Evolutionary conservation across 2,113 vertebrate species (phyloP).

Genomic region (Pampusana beccarii): DNA sequence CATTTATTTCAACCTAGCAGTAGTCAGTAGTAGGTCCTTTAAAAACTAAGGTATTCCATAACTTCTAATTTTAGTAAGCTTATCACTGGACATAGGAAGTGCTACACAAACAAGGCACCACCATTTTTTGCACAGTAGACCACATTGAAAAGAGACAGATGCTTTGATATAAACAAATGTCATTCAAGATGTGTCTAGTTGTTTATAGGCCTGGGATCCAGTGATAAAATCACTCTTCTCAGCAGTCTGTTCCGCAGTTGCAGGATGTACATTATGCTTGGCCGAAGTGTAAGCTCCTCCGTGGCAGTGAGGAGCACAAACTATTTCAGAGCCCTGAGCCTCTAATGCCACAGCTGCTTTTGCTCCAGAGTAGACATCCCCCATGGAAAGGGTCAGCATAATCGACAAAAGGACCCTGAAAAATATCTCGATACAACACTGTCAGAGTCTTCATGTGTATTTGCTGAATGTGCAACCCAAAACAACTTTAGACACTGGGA

Average conservation of each 20-base stretch:
- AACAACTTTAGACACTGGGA: not conserved
- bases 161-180: slow-evolving; percentile 50
- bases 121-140: not conserved
- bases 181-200: slow-evolving; percentile 37
- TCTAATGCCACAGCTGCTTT: not conserved
- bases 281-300: slow-evolving; percentile 15
- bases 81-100: not conserved
- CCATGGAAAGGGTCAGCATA: not conserved
- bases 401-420: not conserved
- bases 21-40: not conserved
- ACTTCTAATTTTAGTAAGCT: slow-evolving; percentile 11
- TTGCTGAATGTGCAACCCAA: not conserved
- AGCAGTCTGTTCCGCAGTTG: slow-evolving; percentile 4
- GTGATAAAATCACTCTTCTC: slow-evolving; percentile 32
- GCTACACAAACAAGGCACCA: slow-evolving; percentile 35
- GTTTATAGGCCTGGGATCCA: slow-evolving; percentile 27
- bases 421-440: not conserved
- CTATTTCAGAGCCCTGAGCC: not conserved
- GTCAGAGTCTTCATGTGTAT: not conserved
- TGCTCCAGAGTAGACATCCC: not conserved
- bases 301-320: not conserved
- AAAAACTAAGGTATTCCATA: not conserved
- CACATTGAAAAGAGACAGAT: slow-evolving; percentile 31
- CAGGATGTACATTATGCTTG: slow-evolving; percentile 57
- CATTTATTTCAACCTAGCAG: not conserved